phyloP scores from a whole-genome alignment of 2,797 vertebrate genomes.

The Tympanoctomys barrerae region DNA sequence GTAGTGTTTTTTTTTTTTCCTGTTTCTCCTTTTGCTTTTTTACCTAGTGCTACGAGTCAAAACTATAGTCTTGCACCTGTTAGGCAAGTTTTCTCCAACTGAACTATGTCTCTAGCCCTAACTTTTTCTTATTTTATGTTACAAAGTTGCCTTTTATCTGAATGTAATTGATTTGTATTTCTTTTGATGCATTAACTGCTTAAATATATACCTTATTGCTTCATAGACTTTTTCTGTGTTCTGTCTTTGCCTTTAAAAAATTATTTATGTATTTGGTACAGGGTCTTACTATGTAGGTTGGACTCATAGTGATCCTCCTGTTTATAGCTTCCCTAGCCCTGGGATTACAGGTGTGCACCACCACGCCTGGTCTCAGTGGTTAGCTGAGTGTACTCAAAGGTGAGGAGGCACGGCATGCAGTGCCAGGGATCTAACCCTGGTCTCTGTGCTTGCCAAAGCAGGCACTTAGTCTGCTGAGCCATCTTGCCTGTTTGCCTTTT shows the following conservation, averaged over 20 bases:
- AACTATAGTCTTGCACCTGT: neutral
- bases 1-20: neutral
- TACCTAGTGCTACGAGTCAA: neutral
- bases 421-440: too few species aligned
- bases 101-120: neutral
- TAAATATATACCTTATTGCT: neutral
- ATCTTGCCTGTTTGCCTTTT: neutral
- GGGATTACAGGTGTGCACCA: too few species aligned
- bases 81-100: neutral
- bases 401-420: too few species aligned
- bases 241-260: too few species aligned
- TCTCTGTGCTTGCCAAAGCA: too few species aligned
- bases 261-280: too few species aligned
- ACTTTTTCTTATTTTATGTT: neutral
- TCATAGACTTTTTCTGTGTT: neutral
- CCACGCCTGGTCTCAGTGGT: too few species aligned
- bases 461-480: too few species aligned
- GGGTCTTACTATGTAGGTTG: too few species aligned
- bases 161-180: conserved; percentile 7
- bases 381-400: too few species aligned
- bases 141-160: neutral
- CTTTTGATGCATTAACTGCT: neutral
- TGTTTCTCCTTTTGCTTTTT: neutral
- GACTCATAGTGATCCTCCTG: too few species aligned
- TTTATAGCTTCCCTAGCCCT: too few species aligned